phyloP scores from a whole-genome alignment of 1,140 invertebrate genomes.

The Sminthurides bifidus region DNA sequence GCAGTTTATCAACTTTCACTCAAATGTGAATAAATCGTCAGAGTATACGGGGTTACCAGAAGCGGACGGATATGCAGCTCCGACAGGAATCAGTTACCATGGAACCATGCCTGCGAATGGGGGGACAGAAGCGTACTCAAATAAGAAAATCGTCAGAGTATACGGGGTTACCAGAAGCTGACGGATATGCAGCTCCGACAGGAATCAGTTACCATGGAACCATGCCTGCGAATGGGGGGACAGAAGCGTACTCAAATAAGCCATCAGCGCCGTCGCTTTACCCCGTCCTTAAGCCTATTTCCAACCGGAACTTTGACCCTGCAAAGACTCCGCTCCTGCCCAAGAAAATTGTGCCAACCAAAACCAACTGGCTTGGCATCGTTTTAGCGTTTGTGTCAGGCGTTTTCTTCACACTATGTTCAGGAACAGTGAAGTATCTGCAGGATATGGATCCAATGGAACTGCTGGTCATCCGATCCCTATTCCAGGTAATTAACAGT shows the following conservation, averaged over 20 bases:
- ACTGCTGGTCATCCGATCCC: constrained; percentile 38
- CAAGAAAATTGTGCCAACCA: constrained; percentile 23
- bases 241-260: not conserved
- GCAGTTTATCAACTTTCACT: constrained; percentile 26
- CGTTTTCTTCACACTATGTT: constrained; percentile 42
- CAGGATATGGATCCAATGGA: constrained; percentile 42
- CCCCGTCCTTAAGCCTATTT: constrained; percentile 14
- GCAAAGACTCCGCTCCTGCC: constrained; percentile 24
- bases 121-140: too few relatives aligned
- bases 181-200: not conserved
- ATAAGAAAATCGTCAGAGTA: constrained; percentile 8
- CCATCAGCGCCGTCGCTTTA: constrained; percentile 17
- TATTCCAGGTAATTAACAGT: constrained; percentile 38
- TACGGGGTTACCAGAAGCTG: not conserved
- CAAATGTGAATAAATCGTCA: constrained; percentile 3
- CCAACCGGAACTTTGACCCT: not conserved
- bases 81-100: not conserved
- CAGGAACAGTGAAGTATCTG: constrained; percentile 41
- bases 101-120: too few relatives aligned
- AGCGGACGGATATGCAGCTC: not conserved
- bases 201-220: not conserved
- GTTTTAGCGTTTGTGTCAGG: constrained; percentile 42
- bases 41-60: not conserved
- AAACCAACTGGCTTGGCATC: constrained; percentile 39
- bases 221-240: too few relatives aligned